Evolutionary conservation across 2,113 vertebrate species (phyloP), one percentile per base, ranked within the genome.

Genomic region (Petrocephalus zakoni): DNA sequence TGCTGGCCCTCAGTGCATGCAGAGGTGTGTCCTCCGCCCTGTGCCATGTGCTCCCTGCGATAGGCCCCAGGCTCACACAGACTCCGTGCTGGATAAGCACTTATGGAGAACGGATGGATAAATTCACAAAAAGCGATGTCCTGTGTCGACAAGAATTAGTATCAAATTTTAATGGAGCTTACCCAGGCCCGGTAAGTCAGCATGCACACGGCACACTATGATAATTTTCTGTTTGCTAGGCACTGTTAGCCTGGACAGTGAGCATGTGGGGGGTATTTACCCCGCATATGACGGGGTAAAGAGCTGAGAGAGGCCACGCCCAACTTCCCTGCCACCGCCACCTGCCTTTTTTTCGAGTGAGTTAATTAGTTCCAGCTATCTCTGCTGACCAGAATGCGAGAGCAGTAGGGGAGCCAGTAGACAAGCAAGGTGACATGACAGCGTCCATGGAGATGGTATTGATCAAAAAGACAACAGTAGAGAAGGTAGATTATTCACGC

Each of bases 331-430:
- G n/a, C 47, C 53, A 25, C 22, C 37, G 25, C 37, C 55, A 17
- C 51, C 15, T 5, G 19, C 42, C 21, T 55, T 89, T 86, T 84
- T 53, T 72, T 29, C 34, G 25, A 19, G 25, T 3, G 11, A 87
- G 86, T 87, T 89, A 87, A 89, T 87, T 89, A 83, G 68, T 82
- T 58, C 75, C 51, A 21, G 19, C 89, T 87, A 87, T 87, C 86
- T 82, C 72, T n/a, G 86, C 78, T 78, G 53, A 78, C 89, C 86
- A 89, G 86, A 61, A 61, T 64, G 55, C 51, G 25, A 84, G 46
- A 82, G 86, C 86, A 84, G 51, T 34, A 61, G 89, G 89, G 72
- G 47, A 34, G 46, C 51, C 72, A 61, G 42, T 72, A 82, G 68
- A 89, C 68, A 47, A 51, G 68, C 85, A 25, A 58, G 72, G 64